phyloP scores from a whole-genome alignment of 2,797 vertebrate genomes.

The Sandelia bainsii region DNA sequence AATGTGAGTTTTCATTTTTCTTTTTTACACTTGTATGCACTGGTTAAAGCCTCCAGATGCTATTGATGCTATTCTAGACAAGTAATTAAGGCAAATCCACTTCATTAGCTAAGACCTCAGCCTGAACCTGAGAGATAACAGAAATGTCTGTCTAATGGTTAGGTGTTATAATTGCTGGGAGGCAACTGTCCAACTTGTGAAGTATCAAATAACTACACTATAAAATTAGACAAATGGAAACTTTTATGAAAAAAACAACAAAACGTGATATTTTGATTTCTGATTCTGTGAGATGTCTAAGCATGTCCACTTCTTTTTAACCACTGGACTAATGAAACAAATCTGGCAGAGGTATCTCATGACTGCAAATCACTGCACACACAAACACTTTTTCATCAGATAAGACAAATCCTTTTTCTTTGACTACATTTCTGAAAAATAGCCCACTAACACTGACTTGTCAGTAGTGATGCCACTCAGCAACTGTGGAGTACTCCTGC shows the following conservation, averaged over 20 bases:
- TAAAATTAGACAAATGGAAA: not conserved
- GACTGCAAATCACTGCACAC: not conserved
- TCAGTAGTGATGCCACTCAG: conserved; percentile 19
- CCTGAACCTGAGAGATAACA: conserved; percentile 60
- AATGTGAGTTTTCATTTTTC: conserved; percentile 79
- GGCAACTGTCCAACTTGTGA: conserved; percentile 32
- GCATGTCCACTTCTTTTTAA: not conserved
- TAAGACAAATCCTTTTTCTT: not conserved
- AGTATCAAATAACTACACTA: conserved; percentile 12
- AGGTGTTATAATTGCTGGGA: conserved; percentile 49
- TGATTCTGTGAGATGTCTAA: not conserved
- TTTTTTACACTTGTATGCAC: conserved; percentile 68
- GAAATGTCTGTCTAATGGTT: conserved; percentile 47
- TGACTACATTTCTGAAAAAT: not conserved
- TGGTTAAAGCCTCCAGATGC: conserved; percentile 69
- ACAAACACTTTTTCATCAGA: not conserved
- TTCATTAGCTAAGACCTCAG: conserved; percentile 74
- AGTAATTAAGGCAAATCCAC: conserved; percentile 80
- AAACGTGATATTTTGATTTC: not conserved
- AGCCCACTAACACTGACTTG: not conserved
- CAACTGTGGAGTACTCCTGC: conserved; percentile 2
- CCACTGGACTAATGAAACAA: not conserved
- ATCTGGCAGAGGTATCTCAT: not conserved
- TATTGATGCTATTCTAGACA: conserved; percentile 69
- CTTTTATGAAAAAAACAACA: not conserved